Evolutionary conservation across 2,113 vertebrate genomes (phyloP), one percentile per base, ranked within the genome.

Genomic region (Alethe castanea): DNA sequence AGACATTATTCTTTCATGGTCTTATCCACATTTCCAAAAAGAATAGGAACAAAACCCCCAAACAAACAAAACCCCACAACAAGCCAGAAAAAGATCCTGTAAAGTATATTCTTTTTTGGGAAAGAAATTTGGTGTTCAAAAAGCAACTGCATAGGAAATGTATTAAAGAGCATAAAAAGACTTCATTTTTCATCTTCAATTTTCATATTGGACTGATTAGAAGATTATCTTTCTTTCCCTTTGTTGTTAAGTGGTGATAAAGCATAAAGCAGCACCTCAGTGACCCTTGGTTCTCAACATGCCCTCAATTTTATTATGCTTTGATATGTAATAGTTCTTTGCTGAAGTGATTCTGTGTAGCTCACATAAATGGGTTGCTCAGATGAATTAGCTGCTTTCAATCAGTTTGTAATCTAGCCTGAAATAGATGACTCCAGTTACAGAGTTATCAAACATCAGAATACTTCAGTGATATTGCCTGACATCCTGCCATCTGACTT

Each of bases 311-410:
- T 78, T 86, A 86, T 73, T 78, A 35, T 84, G 33, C 73, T 94
- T 77, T 95, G 56, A 78, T 89, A 71, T 44, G 31, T 64, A 89
- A 52, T 59, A 42, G 29, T 54, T 83, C 80, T 94, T 90, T 90
- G 47, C 50, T 90, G 76, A 59, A 70, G 24, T 70, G 44, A 56
- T 77, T 93, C 67, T 54, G 17, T 28, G 28, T 47, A 77, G 42
- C 42, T 92, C 60, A 72, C 71, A 82, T 61, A 80, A 90, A 60
- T 53, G 62, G 12, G 13, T 76, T 90, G 86, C 44, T 86, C 48
- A 81, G 67, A 69, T 77, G 83, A 92, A 93, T 95, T 79, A 88
- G 23, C 35, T 81, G 42, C 60, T 92, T 92, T 86, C 81, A 70
- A 92, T 76, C 54, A 42, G 24, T 73, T n/a, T 44, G 36, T 50